phyloP scores from a whole-genome alignment of 2,797 vertebrate species.

The Phalanger gymnotis region DNA sequence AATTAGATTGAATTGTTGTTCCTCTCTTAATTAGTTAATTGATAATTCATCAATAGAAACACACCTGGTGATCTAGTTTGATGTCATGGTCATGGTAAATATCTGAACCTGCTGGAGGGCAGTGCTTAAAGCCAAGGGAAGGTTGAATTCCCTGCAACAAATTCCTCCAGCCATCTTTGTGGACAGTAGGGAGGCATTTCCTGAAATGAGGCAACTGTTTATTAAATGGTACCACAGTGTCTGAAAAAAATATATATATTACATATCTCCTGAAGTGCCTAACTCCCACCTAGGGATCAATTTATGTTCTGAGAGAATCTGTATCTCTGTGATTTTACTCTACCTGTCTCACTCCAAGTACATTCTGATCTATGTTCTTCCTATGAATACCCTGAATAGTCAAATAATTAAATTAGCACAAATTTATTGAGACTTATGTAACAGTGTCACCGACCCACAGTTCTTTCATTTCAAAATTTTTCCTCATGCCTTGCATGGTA shows the following conservation, averaged over 20 bases:
- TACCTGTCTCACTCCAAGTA: not conserved
- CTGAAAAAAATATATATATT: not conserved
- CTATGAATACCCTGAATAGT: constrained; percentile 53
- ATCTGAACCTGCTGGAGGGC: not conserved
- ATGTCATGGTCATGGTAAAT: not conserved
- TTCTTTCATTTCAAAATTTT: constrained; percentile 62
- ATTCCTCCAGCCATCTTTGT: not conserved
- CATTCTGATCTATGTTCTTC: constrained; percentile 32
- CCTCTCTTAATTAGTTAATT: not conserved
- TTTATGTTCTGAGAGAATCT: not conserved
- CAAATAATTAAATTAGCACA: not conserved
- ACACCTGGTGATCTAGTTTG: not conserved
- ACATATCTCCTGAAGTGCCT: not conserved
- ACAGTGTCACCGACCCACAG: constrained; percentile 67
- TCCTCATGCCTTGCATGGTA: constrained; percentile 67
- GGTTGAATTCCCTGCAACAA: not conserved
- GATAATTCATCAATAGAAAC: not conserved
- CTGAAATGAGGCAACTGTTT: not conserved
- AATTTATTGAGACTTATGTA: not conserved
- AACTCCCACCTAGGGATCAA: not conserved
- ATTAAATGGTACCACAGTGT: not conserved
- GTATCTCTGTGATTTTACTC: not conserved
- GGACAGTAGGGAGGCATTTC: not conserved
- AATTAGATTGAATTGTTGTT: not conserved
- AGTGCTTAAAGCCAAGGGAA: not conserved